Percentiles rank a stretch among this genome's conserved stretches.
Evolutionary conservation across 1,140 invertebrate species (phyloP).

Genomic region (Trigoniulus corallinus): DNA sequence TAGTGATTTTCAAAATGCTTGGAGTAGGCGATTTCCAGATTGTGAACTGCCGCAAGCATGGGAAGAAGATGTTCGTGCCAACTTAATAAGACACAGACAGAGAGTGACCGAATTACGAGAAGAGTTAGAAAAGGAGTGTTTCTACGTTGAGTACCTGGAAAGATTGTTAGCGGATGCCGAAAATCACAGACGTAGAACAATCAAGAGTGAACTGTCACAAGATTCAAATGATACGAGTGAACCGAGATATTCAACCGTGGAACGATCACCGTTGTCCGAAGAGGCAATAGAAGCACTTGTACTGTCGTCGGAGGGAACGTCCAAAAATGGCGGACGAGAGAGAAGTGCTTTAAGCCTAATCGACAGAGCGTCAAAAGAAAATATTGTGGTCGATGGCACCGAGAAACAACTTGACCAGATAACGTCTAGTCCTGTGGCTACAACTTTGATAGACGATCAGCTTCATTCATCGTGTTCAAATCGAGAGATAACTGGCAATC

Average conservation of each 20-base stretch:
- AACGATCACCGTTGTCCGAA: conserved; percentile 13
- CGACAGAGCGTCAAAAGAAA: too few species aligned
- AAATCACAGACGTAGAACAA: conserved; percentile 36
- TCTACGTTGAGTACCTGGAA: conserved; percentile 76
- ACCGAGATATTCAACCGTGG: conserved; percentile 23
- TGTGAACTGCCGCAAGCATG: conserved; percentile 71
- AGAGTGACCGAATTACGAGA: conserved; percentile 52
- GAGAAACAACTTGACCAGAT: too few species aligned
- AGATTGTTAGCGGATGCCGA: conserved; percentile 62
- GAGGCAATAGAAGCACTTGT: background rate
- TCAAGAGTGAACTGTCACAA: conserved; percentile 12
- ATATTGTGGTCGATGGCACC: too few species aligned
- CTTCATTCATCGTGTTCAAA: too few species aligned
- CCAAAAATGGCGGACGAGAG: too few species aligned
- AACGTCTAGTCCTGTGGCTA: too few species aligned
- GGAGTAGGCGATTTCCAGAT: conserved; percentile 70
- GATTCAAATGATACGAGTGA: conserved; percentile 16
- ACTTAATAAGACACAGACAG: conserved; percentile 69
- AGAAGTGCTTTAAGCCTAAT: too few species aligned
- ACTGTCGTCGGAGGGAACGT: conserved; percentile 18
- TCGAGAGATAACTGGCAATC: too few species aligned
- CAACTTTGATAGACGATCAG: too few species aligned
- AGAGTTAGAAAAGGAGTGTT: conserved; percentile 72
- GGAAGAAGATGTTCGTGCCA: conserved; percentile 75
- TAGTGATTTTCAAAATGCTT: conserved; percentile 70